Conservation (phyloP, 30 jellyfish, hydroid and myxozoan genomes). For the Chironex yamaguchii region DNA sequence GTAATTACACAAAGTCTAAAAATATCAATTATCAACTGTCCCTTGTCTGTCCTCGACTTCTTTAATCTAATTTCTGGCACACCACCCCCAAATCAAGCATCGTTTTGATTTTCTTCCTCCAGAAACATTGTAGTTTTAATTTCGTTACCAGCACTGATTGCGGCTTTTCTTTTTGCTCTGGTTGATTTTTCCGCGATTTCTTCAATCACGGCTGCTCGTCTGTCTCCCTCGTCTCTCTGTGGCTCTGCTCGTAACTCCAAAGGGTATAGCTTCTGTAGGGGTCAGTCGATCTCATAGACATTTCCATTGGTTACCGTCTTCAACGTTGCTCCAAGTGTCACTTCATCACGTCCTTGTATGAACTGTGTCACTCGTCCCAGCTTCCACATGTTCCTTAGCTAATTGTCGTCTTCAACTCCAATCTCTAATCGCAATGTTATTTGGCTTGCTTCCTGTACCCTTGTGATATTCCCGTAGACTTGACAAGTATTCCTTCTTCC, state of each 20-base stretch:
- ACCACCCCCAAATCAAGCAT: slow-evolving; percentile 22
- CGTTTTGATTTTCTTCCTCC: not conserved
- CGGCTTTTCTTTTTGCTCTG: not conserved
- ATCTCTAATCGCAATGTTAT: not conserved
- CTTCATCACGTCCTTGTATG: not conserved
- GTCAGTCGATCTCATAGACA: not conserved
- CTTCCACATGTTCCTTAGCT: not conserved
- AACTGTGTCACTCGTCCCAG: not conserved
- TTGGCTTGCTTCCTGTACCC: not conserved
- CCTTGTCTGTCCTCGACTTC: too few relatives aligned
- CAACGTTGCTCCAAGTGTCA: slow-evolving; percentile 2
- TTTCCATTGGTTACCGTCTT: slow-evolving; percentile 27
- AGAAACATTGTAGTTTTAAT: slow-evolving; percentile 1
- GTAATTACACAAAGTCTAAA: too few relatives aligned
- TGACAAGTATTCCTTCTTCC: slow-evolving; percentile 2
- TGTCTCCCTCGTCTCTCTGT: not conserved
- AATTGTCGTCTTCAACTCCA: not conserved
- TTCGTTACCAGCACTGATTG: not conserved
- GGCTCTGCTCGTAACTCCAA: not conserved
- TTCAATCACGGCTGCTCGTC: not conserved
- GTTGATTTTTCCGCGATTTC: not conserved
- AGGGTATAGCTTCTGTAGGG: slow-evolving; percentile 13
- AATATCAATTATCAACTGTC: too few relatives aligned
- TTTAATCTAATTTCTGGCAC: too few relatives aligned
- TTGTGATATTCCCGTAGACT: slow-evolving; percentile 15